Evolutionary conservation across 2,888 invertebrate genomes (phyloP), one percentile per base, ranked within the genome.

Genomic region (Hydrotaea cyrtoneurina): DNA sequence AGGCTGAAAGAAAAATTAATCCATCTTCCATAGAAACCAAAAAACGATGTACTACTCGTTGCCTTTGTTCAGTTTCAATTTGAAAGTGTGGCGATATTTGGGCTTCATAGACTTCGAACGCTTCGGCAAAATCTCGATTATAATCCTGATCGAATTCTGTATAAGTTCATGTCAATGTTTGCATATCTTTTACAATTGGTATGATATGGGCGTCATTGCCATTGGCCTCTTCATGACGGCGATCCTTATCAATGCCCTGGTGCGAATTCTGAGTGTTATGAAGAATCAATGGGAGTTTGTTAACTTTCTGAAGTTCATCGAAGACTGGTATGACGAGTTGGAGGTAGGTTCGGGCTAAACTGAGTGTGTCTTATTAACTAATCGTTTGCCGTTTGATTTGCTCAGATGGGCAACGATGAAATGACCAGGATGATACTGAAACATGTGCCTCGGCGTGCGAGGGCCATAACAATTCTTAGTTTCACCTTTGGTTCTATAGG

Each of bases 181-280:
- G n/a, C 76, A 83, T 82, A 64, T 85, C 0, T 10, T 80, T 8
- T 53, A 64, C 10, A 66, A 80, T 73, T 86, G 82, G 75, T 39
- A 82, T 10, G 64, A 64, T 59, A 23, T 87, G 59, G 80, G 82
- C 21, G 71, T 31, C 8, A 11, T 82, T 0, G 77, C 86, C 23
- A 77, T 87, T 59, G 76, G 77, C 39, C 64, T 87, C n/a, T 88
- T 87, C 59, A 86, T 87, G 86, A 77, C 78, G 10, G 86, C 85
- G 3, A 87, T 88, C 13, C n/a, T 86, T 5, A 79, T 78, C 17
- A 88, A 87, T 75, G 86, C 87, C 4, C 31, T 86, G 8, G 55
- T 87, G 4, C 86, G 88, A 0, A 86, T 84, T 19, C 5, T 79
- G 8, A 55, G 55, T 15, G 86, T 87, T 13, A 55, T 85, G 74